These are phyloP conservation scores for Heliconius charithonia DNA, from an alignment of 2,888 invertebrate genomes.

Conservation along the genomic window DNA sequence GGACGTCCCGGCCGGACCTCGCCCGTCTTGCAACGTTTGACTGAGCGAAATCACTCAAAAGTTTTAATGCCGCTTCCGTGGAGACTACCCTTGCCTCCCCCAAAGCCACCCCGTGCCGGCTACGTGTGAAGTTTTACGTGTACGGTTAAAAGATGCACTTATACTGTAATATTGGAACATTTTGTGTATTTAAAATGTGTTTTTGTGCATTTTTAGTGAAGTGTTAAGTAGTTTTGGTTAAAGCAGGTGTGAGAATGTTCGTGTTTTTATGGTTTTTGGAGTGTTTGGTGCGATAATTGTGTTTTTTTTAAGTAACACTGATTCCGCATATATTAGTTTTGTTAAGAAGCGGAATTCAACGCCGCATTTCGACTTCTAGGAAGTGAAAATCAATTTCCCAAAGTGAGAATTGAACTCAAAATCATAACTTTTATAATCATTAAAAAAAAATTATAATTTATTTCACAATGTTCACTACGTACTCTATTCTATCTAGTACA, in stretches of 20 bases:
- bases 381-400: too few species aligned
- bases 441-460: too few species aligned
- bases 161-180: conserved; percentile 20
- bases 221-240: not conserved
- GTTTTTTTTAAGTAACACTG: not conserved
- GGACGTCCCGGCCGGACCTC: conserved; percentile 60
- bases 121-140: conserved; percentile 53
- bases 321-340: not conserved
- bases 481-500: too few species aligned
- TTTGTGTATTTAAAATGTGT: conserved; percentile 9
- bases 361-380: not conserved
- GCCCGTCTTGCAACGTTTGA: conserved; percentile 79
- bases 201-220: not conserved
- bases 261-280: not conserved
- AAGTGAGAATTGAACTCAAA: not conserved
- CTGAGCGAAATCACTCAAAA: conserved; percentile 83
- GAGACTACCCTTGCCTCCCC: conserved; percentile 55
- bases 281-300: not conserved
- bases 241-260: not conserved
- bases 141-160: conserved; percentile 48
- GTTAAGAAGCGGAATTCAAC: not conserved
- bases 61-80: conserved; percentile 82
- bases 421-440: not conserved
- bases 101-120: conserved; percentile 40
- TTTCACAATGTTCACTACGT: too few species aligned